Conservation (phyloP, 2,113 vertebrate genomes). For the Phalacrocorax carbo region DNA sequence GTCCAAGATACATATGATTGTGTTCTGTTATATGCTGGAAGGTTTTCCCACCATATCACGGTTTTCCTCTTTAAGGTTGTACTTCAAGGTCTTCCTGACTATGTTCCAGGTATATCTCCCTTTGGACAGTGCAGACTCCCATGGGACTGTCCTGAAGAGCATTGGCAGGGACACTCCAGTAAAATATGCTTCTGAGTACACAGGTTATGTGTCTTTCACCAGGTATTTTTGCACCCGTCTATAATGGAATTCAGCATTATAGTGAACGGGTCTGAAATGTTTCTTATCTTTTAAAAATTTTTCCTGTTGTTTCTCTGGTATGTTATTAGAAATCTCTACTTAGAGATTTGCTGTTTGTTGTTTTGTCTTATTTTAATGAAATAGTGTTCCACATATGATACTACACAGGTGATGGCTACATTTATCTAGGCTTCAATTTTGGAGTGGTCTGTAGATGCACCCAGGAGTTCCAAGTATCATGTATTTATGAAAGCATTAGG, state of each 20-base stretch:
- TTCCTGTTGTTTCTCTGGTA: background rate
- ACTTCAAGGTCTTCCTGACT: background rate
- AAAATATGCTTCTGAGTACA: background rate
- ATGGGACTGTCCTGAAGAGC: background rate
- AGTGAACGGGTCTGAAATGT: background rate
- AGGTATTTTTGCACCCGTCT: background rate
- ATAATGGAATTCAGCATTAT: background rate
- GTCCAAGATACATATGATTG: background rate
- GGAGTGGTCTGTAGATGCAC: background rate
- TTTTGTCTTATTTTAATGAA: background rate
- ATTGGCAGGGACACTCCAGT: background rate
- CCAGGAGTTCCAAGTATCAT: background rate
- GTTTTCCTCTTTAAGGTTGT: background rate
- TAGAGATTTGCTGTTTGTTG: background rate
- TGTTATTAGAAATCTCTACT: background rate
- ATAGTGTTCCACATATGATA: background rate
- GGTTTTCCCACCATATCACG: background rate
- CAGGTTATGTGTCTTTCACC: background rate
- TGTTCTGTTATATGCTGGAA: background rate
- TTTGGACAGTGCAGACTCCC: background rate
- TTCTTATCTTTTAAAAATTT: background rate
- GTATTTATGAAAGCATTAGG: conserved; percentile 4
- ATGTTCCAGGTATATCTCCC: accelerated
- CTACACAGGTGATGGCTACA: background rate
- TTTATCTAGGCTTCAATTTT: background rate